Evolutionary conservation across 2,888 invertebrate species (phyloP).

Genomic region (Lysandra bellargus): DNA sequence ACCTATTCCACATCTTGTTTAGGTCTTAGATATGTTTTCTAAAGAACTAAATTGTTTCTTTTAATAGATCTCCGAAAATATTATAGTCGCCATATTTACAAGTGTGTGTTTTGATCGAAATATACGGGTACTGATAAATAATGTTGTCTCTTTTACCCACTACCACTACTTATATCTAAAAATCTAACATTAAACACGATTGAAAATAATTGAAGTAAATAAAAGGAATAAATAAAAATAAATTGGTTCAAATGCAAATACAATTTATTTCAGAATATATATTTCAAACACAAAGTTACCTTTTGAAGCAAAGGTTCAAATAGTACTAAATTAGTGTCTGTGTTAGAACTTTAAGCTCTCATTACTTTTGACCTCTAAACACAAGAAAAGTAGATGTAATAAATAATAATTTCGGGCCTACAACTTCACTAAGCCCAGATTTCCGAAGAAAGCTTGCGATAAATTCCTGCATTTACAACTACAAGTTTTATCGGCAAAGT

Average conservation of each 20-base stretch:
- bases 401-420: slow-evolving; percentile 9
- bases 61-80: not conserved
- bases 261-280: slow-evolving; percentile 37
- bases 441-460: not conserved
- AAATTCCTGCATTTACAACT: not conserved
- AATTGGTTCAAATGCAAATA: slow-evolving; percentile 37
- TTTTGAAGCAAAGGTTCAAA: slow-evolving; percentile 22
- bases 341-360: not conserved
- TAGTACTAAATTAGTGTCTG: not conserved
- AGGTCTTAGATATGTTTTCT: not conserved
- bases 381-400: not conserved
- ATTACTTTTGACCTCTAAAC: not conserved
- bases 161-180: too few species aligned
- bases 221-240: slow-evolving; percentile 26
- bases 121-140: slow-evolving; percentile 1
- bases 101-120: slow-evolving; percentile 14
- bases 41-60: not conserved
- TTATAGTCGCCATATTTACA: slow-evolving; percentile 16
- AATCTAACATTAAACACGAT: too few species aligned
- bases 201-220: too few species aligned
- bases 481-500: not conserved
- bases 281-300: slow-evolving; percentile 33
- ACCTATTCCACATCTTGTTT: not conserved
- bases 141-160: not conserved
- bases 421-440: not conserved